These are phyloP conservation scores for Leptobrachium leishanense DNA, from an alignment of 2,113 vertebrate species.

Conservation along the genomic window DNA sequence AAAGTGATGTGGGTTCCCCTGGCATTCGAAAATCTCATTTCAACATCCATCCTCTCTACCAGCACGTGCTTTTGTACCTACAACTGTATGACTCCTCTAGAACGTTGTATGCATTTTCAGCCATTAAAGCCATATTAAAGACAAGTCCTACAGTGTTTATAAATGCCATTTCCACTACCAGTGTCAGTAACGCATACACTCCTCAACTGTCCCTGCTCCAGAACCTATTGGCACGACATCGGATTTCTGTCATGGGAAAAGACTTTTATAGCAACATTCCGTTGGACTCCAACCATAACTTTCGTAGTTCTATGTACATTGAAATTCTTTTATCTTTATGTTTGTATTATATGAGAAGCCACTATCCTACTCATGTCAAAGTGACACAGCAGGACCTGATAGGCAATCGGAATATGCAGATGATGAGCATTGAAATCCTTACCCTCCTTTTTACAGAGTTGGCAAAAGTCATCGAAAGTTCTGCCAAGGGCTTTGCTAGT, in stretches of 20 bases:
- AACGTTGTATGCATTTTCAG: conserved; percentile 90
- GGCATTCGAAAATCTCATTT: conserved; percentile 78
- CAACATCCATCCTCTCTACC: conserved; percentile 94
- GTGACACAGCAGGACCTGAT: conserved; percentile 86
- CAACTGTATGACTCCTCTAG: conserved; percentile 95
- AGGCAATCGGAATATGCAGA: conserved; percentile 96
- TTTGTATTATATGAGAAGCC: conserved; percentile 91
- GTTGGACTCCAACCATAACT: conserved; percentile 90
- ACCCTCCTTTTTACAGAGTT: conserved; percentile 91
- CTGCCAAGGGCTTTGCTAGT: conserved; percentile 94
- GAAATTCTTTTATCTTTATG: conserved; percentile 96
- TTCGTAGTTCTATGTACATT: conserved; percentile 97
- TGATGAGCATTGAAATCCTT: conserved; percentile 95
- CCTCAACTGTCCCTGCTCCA: conserved; percentile 94
- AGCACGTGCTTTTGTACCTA: conserved; percentile 94
- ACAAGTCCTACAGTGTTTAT: conserved; percentile 89
- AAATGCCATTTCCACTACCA: conserved; percentile 95
- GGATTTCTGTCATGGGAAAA: conserved; percentile 97
- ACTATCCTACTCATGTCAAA: conserved; percentile 90
- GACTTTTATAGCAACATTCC: conserved; percentile 97
- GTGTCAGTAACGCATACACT: conserved; percentile 93
- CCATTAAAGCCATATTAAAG: conserved; percentile 90
- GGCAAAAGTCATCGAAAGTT: conserved; percentile 90
- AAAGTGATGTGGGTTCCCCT: conserved; percentile 91
- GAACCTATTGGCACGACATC: conserved; percentile 91